These are phyloP conservation scores for Galerucella nymphaeae DNA, from an alignment of 2,888 invertebrate genomes.

Conservation along the genomic window DNA sequence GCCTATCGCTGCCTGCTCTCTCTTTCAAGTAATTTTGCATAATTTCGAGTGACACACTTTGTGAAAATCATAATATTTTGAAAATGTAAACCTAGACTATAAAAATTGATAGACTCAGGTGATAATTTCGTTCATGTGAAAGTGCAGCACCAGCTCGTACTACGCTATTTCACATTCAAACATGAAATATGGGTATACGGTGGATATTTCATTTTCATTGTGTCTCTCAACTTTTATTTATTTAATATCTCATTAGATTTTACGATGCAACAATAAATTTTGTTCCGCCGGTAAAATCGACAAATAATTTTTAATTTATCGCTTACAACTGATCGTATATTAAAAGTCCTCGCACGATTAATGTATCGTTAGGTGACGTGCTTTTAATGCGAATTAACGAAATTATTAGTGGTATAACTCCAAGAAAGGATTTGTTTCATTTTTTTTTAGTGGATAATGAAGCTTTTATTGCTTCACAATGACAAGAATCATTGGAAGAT, in stretches of 20 bases:
- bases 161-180: conserved; percentile 19
- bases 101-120: conserved; percentile 39
- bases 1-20: too few relatives aligned
- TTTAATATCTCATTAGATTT: conserved; percentile 47
- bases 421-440: background rate
- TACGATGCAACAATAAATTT: conserved; percentile 43
- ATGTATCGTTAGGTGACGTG: conserved; percentile 12
- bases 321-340: conserved; percentile 22
- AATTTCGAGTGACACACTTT: too few relatives aligned
- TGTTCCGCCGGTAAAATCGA: conserved; percentile 41
- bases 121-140: conserved; percentile 52
- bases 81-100: conserved; percentile 12
- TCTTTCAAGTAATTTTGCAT: too few relatives aligned
- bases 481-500: background rate
- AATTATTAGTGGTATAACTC: conserved; percentile 5
- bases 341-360: conserved; percentile 24
- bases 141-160: conserved; percentile 24
- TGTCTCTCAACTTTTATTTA: conserved; percentile 44
- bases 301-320: conserved; percentile 45
- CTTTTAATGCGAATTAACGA: conserved; percentile 17
- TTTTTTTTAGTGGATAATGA: background rate
- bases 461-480: background rate
- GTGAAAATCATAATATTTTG: background rate
- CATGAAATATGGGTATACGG: conserved; percentile 44
- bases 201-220: conserved; percentile 39